Percentiles rank a stretch among this genome's conserved stretches.
Conservation (phyloP, 2,113 vertebrate species). For the Mirounga angustirostris region DNA sequence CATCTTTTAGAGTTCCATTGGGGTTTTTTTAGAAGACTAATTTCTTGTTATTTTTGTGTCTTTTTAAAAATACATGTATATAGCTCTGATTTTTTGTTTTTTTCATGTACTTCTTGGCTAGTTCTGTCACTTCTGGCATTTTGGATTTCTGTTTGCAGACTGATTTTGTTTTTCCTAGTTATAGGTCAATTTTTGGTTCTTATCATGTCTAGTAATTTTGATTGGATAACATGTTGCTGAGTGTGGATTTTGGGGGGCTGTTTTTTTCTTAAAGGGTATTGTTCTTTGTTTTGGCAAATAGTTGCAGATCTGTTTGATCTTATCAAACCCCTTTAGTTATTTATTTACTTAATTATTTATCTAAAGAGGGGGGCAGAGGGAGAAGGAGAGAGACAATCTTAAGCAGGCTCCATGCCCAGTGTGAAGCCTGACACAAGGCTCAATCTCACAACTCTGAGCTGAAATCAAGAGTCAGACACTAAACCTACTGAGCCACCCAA, state of each 20-base stretch:
- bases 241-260: neutral
- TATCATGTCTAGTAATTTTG: constrained; percentile 48
- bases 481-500: neutral
- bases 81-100: neutral
- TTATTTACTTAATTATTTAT: neutral
- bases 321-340: neutral
- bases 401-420: neutral
- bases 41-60: constrained; percentile 48
- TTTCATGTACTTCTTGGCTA: constrained; percentile 42
- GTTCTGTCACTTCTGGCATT: constrained; percentile 4
- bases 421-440: neutral
- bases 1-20: neutral
- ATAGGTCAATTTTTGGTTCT: neutral
- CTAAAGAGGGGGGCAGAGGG: too few relatives aligned
- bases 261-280: neutral
- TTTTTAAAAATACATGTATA: neutral
- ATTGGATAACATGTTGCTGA: constrained; percentile 37
- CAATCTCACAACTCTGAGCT: neutral
- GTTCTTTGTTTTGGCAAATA: constrained; percentile 32
- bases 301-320: constrained; percentile 1
- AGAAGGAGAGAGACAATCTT: neutral
- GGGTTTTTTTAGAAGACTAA: neutral
- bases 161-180: constrained; percentile 34
- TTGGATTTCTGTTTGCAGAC: constrained; percentile 42
- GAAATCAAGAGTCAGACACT: neutral